Conservation (phyloP, 2,888 invertebrate genomes). For the Leucoma salicis region DNA sequence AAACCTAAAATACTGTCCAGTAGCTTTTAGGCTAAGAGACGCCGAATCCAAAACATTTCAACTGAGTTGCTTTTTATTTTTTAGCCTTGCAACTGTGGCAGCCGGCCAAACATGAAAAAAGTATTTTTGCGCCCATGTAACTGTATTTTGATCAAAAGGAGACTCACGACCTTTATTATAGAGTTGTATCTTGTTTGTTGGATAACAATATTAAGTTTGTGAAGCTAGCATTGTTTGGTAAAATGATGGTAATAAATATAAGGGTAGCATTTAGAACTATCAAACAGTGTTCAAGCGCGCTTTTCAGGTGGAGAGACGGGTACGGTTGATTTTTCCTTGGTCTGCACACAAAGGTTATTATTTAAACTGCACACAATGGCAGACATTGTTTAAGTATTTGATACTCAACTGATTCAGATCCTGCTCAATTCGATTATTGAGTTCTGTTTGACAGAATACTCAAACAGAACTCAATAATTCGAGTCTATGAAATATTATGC, state of each 20-base stretch:
- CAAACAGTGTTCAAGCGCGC: conserved; percentile 28
- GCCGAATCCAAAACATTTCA: conserved; percentile 60
- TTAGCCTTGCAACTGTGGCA: conserved; percentile 59
- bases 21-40: conserved; percentile 33
- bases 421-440: no score
- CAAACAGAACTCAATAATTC: no score
- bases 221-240: conserved; percentile 61
- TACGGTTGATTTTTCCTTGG: conserved; percentile 15
- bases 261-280: conserved; percentile 61
- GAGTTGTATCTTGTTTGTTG: conserved; percentile 22
- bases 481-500: no score
- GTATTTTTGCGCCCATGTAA: conserved; percentile 18
- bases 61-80: conserved; percentile 68
- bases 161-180: conserved; percentile 36
- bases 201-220: conserved; percentile 35
- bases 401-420: no score
- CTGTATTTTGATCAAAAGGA: conserved; percentile 20
- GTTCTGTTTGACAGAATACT: no score
- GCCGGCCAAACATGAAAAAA: conserved; percentile 55
- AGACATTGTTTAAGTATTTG: no score
- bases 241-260: conserved; percentile 74
- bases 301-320: conserved; percentile 19
- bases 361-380: conserved; percentile 1
- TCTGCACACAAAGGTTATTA: not conserved
- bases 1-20: conserved; percentile 9